Base-by-base conservation (phyloP, 2,888 invertebrate species). In the Cyaniris semiargus region DNA sequence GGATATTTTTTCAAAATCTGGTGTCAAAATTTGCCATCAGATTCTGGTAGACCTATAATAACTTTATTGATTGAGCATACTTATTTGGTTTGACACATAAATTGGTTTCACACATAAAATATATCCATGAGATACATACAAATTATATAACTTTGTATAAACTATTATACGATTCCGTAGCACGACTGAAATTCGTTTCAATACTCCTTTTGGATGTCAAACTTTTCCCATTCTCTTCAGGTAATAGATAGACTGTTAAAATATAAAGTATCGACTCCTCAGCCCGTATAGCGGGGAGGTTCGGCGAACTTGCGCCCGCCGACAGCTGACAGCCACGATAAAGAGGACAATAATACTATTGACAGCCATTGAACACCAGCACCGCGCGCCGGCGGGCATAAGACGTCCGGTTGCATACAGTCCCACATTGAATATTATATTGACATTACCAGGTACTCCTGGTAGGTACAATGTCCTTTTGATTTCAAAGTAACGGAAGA, bases 271-370 rank as follows among this genome's bases (percentile, higher is more conserved):
- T 27, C 44, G 23, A 31, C 72, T n/a, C 13, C 31, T 18, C 76
- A 38, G 70, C 76, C 76, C 76, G 76, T 74, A 70, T 76, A 27
- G 21, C 76, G 60, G 15, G 23, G 70, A 74, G 48, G 48, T 48
- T 74, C 53, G 74, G 48, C 74, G 74, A 72, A 74, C 53, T 53
- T 74, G 48, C 27, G 27, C 72, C 44, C 3, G 21, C 44, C 27
- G 66, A 66, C 66, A 66, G 66, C 31, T 66, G 66, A 31, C 27
- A 66, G 66, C 27, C 66, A 15, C 66, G 66, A 66, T 31, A 66
- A 31, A 66, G 66, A 13, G 27, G 15, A 74, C 74, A 74, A 44
- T 21, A 74, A 74, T 44, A 74, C 44, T 74, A 74, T 74, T 44
- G 74, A 74, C 44, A 74, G 48, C 31, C 48, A 74, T 74, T 74